phyloP scores from a whole-genome alignment of 2,113 vertebrate species.

The Hippopotamus amphibius region DNA sequence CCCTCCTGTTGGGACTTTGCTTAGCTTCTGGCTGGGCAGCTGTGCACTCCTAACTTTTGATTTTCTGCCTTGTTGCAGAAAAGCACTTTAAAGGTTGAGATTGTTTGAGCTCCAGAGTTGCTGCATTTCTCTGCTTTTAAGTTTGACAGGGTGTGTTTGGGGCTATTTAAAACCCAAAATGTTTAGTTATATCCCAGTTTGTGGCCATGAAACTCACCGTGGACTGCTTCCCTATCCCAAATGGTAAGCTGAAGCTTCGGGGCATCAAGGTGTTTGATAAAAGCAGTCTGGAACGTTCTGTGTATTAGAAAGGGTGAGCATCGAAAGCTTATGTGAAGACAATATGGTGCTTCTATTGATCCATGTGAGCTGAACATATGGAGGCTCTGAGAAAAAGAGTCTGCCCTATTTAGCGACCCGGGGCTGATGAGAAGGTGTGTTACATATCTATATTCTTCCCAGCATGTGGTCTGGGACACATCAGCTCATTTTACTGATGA shows the following conservation, averaged over 20 bases:
- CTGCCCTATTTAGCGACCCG: slow-evolving; percentile 69
- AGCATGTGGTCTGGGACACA: slow-evolving; percentile 64
- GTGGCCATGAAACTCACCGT: background rate
- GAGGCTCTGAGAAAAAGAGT: slow-evolving; percentile 55
- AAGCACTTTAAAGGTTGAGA: background rate
- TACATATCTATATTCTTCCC: slow-evolving; percentile 62
- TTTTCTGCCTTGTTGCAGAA: slow-evolving; percentile 52
- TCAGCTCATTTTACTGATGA: slow-evolving; percentile 74
- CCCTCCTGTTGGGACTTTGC: slow-evolving; percentile 57
- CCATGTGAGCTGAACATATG: slow-evolving; percentile 76
- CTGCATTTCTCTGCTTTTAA: slow-evolving; percentile 8
- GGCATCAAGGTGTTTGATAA: slow-evolving; percentile 57
- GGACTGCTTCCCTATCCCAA: background rate
- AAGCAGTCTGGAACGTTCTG: slow-evolving; percentile 49
- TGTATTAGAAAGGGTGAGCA: slow-evolving; percentile 38
- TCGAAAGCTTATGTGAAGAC: slow-evolving; percentile 75
- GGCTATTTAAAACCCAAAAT: slow-evolving; percentile 38
- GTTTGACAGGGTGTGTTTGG: background rate
- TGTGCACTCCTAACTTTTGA: slow-evolving; percentile 57
- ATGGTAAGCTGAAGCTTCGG: slow-evolving; percentile 30
- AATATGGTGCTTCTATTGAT: slow-evolving; percentile 75
- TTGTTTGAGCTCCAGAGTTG: background rate
- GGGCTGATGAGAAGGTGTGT: slow-evolving; percentile 71
- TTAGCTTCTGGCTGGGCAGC: slow-evolving; percentile 64
- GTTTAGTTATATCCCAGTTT: background rate